Evolutionary conservation across 2,888 invertebrate genomes (phyloP).

Genomic region (Uropetala carovei): DNA sequence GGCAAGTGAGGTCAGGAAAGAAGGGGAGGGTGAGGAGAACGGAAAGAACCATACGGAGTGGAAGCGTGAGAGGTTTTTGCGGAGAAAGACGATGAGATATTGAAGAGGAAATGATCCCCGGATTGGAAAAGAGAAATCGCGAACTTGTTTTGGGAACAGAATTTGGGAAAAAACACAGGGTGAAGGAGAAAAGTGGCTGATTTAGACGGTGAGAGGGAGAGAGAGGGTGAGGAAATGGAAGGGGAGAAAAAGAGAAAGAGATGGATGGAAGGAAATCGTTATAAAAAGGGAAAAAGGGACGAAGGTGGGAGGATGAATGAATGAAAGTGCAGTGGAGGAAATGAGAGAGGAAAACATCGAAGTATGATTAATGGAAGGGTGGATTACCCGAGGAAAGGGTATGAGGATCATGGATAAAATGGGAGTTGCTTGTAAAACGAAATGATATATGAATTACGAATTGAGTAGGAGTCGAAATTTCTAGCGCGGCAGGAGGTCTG

Average conservation of each 20-base stretch:
- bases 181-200: too few relatives aligned
- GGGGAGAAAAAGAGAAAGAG: background rate
- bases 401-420: background rate
- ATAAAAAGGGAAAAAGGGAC: too few relatives aligned
- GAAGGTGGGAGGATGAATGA: background rate
- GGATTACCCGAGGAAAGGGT: background rate
- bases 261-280: background rate
- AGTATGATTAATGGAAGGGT: background rate
- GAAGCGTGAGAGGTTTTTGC: background rate
- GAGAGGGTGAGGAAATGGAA: background rate
- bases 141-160: background rate
- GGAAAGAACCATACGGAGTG: background rate
- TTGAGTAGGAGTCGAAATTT: background rate
- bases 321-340: background rate
- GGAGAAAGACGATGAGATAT: background rate
- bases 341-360: background rate
- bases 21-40: background rate
- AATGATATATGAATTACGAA: background rate
- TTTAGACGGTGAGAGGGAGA: too few relatives aligned
- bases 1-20: background rate
- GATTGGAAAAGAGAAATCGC: background rate
- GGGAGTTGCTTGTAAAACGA: background rate
- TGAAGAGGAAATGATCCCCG: background rate
- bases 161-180: background rate
- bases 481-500: background rate